Conservation (phyloP, 2,888 invertebrate genomes). For the Congeria kusceri region DNA sequence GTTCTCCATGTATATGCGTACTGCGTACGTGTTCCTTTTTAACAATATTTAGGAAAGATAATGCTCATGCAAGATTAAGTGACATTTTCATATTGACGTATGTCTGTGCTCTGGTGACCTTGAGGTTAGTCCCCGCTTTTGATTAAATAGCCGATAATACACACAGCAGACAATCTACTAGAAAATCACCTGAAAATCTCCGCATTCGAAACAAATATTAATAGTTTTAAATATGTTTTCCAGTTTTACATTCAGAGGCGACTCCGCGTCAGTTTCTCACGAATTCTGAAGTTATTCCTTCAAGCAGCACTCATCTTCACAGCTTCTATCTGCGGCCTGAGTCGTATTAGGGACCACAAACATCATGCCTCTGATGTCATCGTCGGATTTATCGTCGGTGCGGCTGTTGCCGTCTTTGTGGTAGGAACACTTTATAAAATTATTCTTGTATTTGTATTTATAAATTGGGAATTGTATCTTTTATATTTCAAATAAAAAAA, state of each 20-base stretch:
- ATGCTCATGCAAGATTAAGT: no score
- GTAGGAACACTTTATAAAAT: no score
- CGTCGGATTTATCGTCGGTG: slow-evolving; percentile 88
- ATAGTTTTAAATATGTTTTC: slow-evolving; percentile 16
- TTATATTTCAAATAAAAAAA: no score
- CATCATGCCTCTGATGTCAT: slow-evolving; percentile 99
- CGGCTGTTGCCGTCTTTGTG: slow-evolving; percentile 82
- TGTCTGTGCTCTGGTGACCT: no score
- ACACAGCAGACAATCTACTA: no score
- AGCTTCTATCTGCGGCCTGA: slow-evolving; percentile 88
- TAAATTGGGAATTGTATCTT: background rate
- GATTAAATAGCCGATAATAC: no score
- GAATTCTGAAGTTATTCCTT: slow-evolving; percentile 92
- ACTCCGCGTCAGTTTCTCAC: slow-evolving; percentile 92
- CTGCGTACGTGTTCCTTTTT: slow-evolving; percentile 55
- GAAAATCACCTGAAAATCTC: no score
- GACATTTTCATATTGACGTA: no score
- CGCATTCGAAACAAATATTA: no score
- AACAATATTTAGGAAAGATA: no score
- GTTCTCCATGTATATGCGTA: slow-evolving; percentile 65
- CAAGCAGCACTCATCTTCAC: slow-evolving; percentile 92
- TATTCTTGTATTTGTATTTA: background rate
- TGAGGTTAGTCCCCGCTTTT: no score
- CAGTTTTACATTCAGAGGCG: slow-evolving; percentile 94
- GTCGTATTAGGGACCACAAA: slow-evolving; percentile 97